Evolutionary conservation across 37 sponge, comb jelly and placozoan species (phyloP), one percentile per base, ranked within the genome.

Genomic region (Petrosia ficiformis): DNA sequence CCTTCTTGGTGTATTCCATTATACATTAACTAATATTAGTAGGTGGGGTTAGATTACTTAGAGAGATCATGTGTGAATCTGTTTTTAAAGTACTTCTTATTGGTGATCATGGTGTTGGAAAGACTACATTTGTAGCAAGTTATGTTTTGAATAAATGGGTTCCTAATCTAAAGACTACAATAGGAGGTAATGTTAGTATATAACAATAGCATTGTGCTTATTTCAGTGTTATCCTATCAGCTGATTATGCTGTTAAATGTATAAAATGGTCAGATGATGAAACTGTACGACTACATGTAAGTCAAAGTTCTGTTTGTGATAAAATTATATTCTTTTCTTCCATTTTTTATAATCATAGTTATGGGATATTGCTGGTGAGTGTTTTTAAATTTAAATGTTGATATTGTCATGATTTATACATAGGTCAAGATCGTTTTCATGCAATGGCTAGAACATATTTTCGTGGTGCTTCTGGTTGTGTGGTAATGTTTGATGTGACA

Each of bases 401-500:
- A 26, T 33, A 14, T 34, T 6, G 2, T 68, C 64, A 22, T 25
- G 37, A 31, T 80, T 10, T 41, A 30, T 57, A 29, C 2, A 2
- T 36, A 85, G 85, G 85, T 6, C 85, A 85, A 56, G 85, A 85
- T 11, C 65, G 71, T 2, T 85, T 85, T 66, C 48, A 73, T 35
- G 41, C 67, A 3, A 38, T 87, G 57, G 80, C 80, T 75, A 80
- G 81, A 1, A 81, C 76, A 70, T 87, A 68, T 44, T 52, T 70
- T 44, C 70, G 81, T 14, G 68, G 75, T 16, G 85, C 91, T 8
- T 57, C 69, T 24, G 81, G 74, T 2, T 86, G 86, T 42, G 4
- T 90, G 0, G 79, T 90, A 22, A 85, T 90, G 91, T 81, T 86
- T 36, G 86, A 90, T 30, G 74, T 85, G 30, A 85, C 86, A 26